A percentile compares a stretch with the other conserved stretches of the same genome.
Evolutionary conservation across 2,797 vertebrate genomes (phyloP).

Genomic region (Gadopsis marmoratus): DNA sequence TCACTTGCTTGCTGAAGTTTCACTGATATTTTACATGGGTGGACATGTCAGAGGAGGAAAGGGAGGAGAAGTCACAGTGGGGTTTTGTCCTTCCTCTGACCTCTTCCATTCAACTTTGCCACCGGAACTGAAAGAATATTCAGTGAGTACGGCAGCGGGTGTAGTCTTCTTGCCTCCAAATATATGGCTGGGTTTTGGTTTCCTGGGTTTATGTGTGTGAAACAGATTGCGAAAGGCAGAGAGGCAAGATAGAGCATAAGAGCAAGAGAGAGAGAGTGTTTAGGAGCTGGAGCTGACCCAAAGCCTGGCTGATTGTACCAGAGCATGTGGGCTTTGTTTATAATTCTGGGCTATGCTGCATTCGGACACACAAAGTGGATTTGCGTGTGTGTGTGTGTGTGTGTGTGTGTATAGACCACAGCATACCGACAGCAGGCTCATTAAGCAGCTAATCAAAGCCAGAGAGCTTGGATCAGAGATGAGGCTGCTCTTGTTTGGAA

Average conservation of each 20-base stretch:
- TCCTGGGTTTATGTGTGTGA: slow-evolving; percentile 64
- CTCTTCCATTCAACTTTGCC: slow-evolving; percentile 60
- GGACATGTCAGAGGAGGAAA: slow-evolving; percentile 45
- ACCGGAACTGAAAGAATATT: slow-evolving; percentile 60
- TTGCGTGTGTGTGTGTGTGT: slow-evolving; percentile 40
- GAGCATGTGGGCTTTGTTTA: slow-evolving; percentile 82
- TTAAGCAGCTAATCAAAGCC: slow-evolving; percentile 88
- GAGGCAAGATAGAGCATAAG: slow-evolving; percentile 48
- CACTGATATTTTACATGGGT: slow-evolving; percentile 50
- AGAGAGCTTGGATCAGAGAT: slow-evolving; percentile 85
- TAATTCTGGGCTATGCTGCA: slow-evolving; percentile 73
- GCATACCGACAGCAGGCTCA: slow-evolving; percentile 85
- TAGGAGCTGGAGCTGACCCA: slow-evolving; percentile 63
- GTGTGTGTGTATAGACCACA: slow-evolving; percentile 71
- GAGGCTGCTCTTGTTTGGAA: slow-evolving; percentile 86
- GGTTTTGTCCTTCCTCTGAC: slow-evolving; percentile 62
- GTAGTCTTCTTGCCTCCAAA: slow-evolving; percentile 22
- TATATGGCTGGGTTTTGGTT: slow-evolving; percentile 52
- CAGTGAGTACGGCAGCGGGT: slow-evolving; percentile 43
- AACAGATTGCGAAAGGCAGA: slow-evolving; percentile 53
- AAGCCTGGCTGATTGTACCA: slow-evolving; percentile 71
- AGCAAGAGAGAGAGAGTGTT: slow-evolving; percentile 51
- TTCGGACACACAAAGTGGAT: slow-evolving; percentile 59
- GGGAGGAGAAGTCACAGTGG: slow-evolving; percentile 40
- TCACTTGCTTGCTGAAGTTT: slow-evolving; percentile 57